Evolutionary conservation across 2,888 invertebrate genomes (phyloP), one percentile per base, ranked within the genome.

Genomic region (Callyntrura guangdongensis): DNA sequence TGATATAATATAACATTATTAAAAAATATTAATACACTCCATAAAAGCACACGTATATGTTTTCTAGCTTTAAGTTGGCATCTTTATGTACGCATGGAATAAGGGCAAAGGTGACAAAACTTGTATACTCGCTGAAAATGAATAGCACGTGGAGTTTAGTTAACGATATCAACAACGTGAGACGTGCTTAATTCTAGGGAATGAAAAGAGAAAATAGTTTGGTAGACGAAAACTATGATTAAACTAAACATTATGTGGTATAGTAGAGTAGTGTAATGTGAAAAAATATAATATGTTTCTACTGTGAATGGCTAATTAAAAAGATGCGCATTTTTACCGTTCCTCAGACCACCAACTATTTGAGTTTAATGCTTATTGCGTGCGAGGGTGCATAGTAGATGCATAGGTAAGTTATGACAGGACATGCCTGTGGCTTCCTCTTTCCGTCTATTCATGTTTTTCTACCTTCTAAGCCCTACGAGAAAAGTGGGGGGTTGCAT

Each of bases 401-500:
- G 22, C 36, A 36, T 56, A 61, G 27, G 61, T 87, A 87, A 87
- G 79, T 81, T 64, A 81, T 87, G 81, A 81, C 67, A 81, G 64
- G 81, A 87, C 81, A 64, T 87, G 87, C 79, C 81, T 87, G 87
- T 81, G 87, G 87, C 81, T 87, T 87, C 81, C 87, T 77, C 77
- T 27, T 87, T 87, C 69, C 81, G 69, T 61, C 77, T 77, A 47
- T 49, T 22, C 22, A 36, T 56, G n/a, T 64, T 69, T 69, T 83
- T 85, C 20, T 45, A 56, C 17, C 56, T 74, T 64, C 17, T 89
- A 92, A 91, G 91, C 4, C 92, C 86, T 91, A 84, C 90, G 81
- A 90, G 92, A 91, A 77, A 93, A 92, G 91, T 87, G 81, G 81
- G 47, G 64, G 77, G 92, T 91, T 92, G 90, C 72, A 86, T 91